Conservation (phyloP, 2,113 vertebrate species). For the Pyrgilauda ruficollis region DNA sequence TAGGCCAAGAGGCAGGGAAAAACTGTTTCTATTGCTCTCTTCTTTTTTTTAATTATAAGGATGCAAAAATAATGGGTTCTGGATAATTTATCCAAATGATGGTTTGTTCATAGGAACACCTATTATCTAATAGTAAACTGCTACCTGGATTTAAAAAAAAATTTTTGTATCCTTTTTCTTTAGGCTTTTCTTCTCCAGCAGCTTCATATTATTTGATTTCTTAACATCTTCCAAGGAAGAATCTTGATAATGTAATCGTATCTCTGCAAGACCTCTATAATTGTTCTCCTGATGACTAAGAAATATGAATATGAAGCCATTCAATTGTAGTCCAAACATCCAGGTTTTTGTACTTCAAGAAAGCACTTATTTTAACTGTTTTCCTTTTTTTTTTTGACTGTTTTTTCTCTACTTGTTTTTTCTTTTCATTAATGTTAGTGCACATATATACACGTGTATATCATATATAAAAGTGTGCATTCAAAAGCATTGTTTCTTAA, state of each 20-base stretch:
- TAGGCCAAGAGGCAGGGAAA: background rate
- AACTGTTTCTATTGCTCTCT: background rate
- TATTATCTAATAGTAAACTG: background rate
- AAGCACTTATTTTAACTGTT: background rate
- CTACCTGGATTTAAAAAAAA: background rate
- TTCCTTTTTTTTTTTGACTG: background rate
- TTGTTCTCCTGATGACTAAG: background rate
- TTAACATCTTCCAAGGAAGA: background rate
- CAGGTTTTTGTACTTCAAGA: background rate
- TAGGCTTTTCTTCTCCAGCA: background rate
- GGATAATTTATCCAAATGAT: background rate
- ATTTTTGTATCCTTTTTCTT: background rate
- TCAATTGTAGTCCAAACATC: background rate
- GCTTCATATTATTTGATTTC: background rate
- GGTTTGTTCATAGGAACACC: background rate
- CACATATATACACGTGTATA: accelerated
- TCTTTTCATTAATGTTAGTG: background rate
- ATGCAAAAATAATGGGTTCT: background rate
- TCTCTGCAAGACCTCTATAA: background rate
- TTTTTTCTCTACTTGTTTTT: background rate
- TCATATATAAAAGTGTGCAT: background rate
- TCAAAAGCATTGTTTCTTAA: background rate
- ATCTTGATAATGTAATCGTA: background rate
- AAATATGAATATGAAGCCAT: background rate
- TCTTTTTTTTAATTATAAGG: background rate